Conservation (phyloP, 1,140 invertebrate species). For the Oreohelix idahoensis region DNA sequence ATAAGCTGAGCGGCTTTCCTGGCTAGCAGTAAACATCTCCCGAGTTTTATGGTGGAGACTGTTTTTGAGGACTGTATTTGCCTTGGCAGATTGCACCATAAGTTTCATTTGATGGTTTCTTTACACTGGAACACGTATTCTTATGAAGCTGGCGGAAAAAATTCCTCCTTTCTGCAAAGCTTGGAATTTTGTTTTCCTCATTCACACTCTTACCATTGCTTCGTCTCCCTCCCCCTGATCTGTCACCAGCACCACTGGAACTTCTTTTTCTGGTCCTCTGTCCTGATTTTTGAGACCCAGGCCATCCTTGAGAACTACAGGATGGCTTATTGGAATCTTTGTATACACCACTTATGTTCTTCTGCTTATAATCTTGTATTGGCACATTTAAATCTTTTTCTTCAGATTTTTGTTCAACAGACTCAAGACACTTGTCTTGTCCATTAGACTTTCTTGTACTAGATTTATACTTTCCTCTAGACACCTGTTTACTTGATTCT, state of each 20-base stretch:
- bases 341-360: neutral
- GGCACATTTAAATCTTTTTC: neutral
- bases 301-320: neutral
- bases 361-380: neutral
- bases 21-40: neutral
- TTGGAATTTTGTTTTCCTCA: neutral
- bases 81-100: neutral
- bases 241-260: neutral
- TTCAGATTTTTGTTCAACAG: neutral
- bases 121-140: neutral
- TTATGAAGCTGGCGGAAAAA: slow-evolving; percentile 22
- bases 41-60: neutral
- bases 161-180: slow-evolving; percentile 22
- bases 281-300: neutral
- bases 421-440: neutral
- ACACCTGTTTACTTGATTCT: neutral
- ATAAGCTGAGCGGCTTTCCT: neutral
- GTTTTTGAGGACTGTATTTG: neutral
- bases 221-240: neutral
- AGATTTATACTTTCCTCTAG: neutral
- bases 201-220: slow-evolving; percentile 1
- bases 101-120: neutral
- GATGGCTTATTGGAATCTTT: neutral
- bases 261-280: neutral
- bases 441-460: neutral